Conservation (phyloP, 2,888 invertebrate species). For the Conistra vaccinii region DNA sequence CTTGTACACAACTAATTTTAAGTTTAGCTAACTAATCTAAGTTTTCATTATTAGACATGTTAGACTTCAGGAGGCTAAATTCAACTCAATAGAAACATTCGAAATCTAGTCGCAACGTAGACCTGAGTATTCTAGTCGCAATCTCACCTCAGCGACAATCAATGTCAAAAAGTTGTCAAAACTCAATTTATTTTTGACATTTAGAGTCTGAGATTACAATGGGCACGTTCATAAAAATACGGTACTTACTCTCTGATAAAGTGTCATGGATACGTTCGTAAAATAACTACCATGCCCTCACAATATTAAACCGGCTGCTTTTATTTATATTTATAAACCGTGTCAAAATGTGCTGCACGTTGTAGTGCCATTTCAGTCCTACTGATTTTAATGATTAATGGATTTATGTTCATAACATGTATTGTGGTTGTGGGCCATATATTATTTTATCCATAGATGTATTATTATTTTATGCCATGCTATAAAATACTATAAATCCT, state of each 20-base stretch:
- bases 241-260: background rate
- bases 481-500: too few relatives aligned
- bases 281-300: background rate
- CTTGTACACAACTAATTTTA: background rate
- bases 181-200: too few relatives aligned
- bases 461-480: too few relatives aligned
- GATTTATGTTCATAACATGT: background rate
- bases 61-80: too few relatives aligned
- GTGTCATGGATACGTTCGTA: background rate
- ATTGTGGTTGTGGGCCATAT: background rate
- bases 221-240: too few relatives aligned
- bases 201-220: too few relatives aligned
- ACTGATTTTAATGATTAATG: background rate
- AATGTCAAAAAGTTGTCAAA: too few relatives aligned
- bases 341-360: background rate
- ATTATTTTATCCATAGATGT: too few relatives aligned
- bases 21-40: conserved; percentile 9
- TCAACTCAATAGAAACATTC: too few relatives aligned
- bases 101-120: too few relatives aligned
- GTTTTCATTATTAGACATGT: background rate
- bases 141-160: too few relatives aligned
- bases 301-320: background rate
- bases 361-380: background rate
- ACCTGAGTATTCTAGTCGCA: too few relatives aligned
- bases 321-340: background rate